Evolutionary conservation across 2,888 invertebrate genomes (phyloP), one percentile per base, ranked within the genome.

Genomic region (Pecten maximus): DNA sequence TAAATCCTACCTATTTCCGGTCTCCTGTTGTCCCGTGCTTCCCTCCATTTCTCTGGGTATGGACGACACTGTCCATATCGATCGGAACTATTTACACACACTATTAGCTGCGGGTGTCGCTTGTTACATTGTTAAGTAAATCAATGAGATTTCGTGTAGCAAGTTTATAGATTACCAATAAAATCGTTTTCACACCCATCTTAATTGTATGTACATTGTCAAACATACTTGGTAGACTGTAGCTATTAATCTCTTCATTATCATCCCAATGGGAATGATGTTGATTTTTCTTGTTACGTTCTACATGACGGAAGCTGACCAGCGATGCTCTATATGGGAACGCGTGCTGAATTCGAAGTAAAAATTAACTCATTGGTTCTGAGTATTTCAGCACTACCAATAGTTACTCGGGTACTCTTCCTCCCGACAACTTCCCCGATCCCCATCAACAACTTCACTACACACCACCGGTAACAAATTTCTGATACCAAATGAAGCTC

Each of bases 141-240:
- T 74, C 35, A 74, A 74, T 74, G 74, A 74, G 74, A 35, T 74
- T 74, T 74, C 35, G 16, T 74, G 74, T 74, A 74, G 35, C 74
- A 74, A 74, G 2, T 74, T 74, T 74, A 74, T 74, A 74, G 74
- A 74, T 74, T 74, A 74, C 74, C 74, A 35, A 74, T 74, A 74
- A 54, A 54, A 74, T 74, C 74, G 74, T 74, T 74, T 6, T 35
- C 74, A 74, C 74, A 74, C 35, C 74, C 74, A 35, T 74, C 23
- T 28, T 74, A 74, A 74, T 74, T 74, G 74, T 74, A 74, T 12
- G 35, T 74, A 28, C 74, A 74, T 74, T 74, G 74, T 74, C 28
- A 74, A 10, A 74, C 74, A 74, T 35, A 28, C 74, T 35, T 35
- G 2, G 74, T 28, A 4, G 35, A 74, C 35, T 74, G 74, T 35